Conservation (phyloP, 92 coral and sea anemone species). For the Parazoanthus atlanticus region DNA sequence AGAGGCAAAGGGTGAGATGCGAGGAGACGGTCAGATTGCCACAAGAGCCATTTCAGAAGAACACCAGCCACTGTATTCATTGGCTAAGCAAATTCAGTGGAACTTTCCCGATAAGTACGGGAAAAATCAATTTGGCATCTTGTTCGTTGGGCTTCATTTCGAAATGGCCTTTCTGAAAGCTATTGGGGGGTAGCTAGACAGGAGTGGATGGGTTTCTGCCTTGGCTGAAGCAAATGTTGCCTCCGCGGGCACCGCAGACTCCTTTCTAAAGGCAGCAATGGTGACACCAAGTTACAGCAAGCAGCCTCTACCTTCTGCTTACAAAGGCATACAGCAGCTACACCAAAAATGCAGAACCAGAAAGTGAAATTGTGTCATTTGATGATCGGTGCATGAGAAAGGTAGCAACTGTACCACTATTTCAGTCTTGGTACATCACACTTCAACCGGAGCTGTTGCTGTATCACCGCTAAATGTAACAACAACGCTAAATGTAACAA, state of each 20-base stretch:
- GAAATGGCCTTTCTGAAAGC: constrained; percentile 41
- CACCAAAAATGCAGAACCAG: constrained; percentile 4
- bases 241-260: constrained; percentile 44
- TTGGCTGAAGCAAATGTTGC: constrained; percentile 27
- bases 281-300: too few relatives aligned
- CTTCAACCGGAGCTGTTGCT: constrained; percentile 41
- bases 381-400: constrained; percentile 23
- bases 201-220: constrained; percentile 44
- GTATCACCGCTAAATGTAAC: too few relatives aligned
- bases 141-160: constrained; percentile 46
- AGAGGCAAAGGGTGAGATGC: background rate
- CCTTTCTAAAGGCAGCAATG: constrained; percentile 39
- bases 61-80: too few relatives aligned
- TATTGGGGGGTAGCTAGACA: constrained; percentile 43
- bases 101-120: constrained; percentile 45
- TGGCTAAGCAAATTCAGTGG: too few relatives aligned
- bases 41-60: too few relatives aligned
- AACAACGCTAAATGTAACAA: too few relatives aligned
- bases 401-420: background rate
- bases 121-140: constrained; percentile 37
- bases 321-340: constrained; percentile 27
- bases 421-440: constrained; percentile 20
- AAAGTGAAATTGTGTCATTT: constrained; percentile 5
- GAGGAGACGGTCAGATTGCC: too few relatives aligned
- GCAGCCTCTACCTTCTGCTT: constrained; percentile 27